Conservation (phyloP, 2,113 vertebrate species). For the Vulpes vulpes region DNA sequence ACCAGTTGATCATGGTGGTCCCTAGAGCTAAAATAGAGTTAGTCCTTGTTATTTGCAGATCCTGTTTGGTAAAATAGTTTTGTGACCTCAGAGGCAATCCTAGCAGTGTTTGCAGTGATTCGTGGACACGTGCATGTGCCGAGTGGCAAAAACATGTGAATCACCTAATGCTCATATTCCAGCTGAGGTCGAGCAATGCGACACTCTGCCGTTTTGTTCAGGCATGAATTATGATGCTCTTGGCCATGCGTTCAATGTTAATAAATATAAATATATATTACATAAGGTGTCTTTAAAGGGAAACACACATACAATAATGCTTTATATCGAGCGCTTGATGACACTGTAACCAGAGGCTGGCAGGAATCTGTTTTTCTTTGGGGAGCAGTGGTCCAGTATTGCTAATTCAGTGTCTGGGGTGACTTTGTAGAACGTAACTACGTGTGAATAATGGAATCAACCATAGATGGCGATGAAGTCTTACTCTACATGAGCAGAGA, state of each 20-base stretch:
- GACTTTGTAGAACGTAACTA: background rate
- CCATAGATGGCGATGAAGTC: background rate
- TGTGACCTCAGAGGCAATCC: background rate
- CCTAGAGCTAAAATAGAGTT: background rate
- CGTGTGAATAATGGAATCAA: background rate
- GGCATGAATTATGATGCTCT: background rate
- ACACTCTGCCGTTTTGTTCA: background rate
- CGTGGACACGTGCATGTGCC: background rate
- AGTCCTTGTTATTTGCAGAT: background rate
- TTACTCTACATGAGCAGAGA: background rate
- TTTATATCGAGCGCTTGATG: background rate
- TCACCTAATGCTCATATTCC: background rate
- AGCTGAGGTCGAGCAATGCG: background rate
- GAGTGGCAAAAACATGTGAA: background rate
- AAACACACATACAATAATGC: background rate
- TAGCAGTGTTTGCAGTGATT: background rate
- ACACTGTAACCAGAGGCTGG: background rate
- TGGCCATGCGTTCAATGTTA: background rate
- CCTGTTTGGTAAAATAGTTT: background rate
- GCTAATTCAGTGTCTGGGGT: background rate
- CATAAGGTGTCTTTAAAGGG: background rate
- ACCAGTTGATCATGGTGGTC: background rate
- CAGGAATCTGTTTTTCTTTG: background rate
- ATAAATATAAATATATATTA: background rate
- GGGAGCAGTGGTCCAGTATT: background rate